Evolutionary conservation across 2,888 invertebrate genomes (phyloP), one percentile per base, ranked within the genome.

Genomic region (Cryptocheilus praepositus): DNA sequence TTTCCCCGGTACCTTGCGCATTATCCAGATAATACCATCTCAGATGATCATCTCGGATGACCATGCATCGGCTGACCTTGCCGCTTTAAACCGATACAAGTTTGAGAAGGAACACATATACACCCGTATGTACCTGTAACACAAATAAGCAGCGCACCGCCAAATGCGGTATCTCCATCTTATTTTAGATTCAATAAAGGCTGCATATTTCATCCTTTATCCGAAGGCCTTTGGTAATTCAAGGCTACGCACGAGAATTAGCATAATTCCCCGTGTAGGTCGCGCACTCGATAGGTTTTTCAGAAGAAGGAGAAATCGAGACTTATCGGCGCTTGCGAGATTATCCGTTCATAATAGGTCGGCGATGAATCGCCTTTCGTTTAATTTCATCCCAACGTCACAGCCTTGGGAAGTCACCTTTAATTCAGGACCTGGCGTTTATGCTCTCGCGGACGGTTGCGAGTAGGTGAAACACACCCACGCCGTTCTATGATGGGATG

Each of bases 21-120:
- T 79, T 81, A 81, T 81, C 79, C 80, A 80, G 82, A 83, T 83
- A 83, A 83, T 83, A 79, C 81, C 82, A 81, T 81, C 79, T 74
- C 71, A 77, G 75, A 75, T 81, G 81, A 83, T 81, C 81, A 79
- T 76, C 79, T 80, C 71, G 81, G 75, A 81, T 78, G 83, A 83
- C 78, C 77, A 62, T 73, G 73, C 72, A 76, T 70, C 70, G 77
- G 67, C 69, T 79, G 77, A 76, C 80, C 80, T 76, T 79, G 73
- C 75, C 73, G 76, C 55, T 70, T 74, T 71, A 70, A 76, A 76
- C 65, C 77, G 73, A 77, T 75, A 75, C 70, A 63, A 68, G 68
- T 65, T 44, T 59, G 54, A 58, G 60, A 54, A 11, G 36, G 4
- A 4, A 11, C 36, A 11, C 36, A 11, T 36, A 36, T 36, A 36